Evolutionary conservation across 1,140 invertebrate genomes (phyloP).

Genomic region (Cepaea nemoralis): DNA sequence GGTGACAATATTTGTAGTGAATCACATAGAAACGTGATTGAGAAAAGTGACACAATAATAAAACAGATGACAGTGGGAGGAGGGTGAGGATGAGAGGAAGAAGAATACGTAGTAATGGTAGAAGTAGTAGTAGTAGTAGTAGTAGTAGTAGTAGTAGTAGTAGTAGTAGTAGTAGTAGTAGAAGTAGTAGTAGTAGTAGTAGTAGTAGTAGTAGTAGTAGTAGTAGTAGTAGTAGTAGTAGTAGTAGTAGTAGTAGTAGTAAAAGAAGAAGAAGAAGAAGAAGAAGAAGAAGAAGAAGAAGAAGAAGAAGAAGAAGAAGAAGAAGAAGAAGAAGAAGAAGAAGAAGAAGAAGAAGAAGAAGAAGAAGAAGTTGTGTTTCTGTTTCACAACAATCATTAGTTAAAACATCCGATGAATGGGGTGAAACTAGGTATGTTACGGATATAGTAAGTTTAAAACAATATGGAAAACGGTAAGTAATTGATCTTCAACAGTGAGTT

Average conservation of each 20-base stretch:
- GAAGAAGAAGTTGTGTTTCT: neutral
- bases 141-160: conserved; percentile 11
- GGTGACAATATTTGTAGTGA: no score
- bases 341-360: neutral
- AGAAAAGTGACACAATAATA: no score
- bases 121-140: conserved; percentile 15
- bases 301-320: conserved; percentile 17
- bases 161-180: conserved; percentile 24
- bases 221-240: conserved; percentile 26
- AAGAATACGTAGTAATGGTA: no score
- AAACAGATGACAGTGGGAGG: no score
- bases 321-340: neutral
- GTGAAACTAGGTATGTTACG: no score
- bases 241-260: conserved; percentile 34
- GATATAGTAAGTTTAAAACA: no score
- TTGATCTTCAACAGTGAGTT: no score
- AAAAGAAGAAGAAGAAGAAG: conserved; percentile 33
- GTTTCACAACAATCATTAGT: no score
- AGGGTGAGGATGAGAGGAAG: no score
- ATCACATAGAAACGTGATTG: no score
- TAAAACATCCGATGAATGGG: no score
- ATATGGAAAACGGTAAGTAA: no score
- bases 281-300: conserved; percentile 15
- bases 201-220: conserved; percentile 26
- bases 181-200: conserved; percentile 19